These are phyloP conservation scores for Phyllotreta striolata DNA, from an alignment of 2,888 invertebrate species.

Conservation along the genomic window DNA sequence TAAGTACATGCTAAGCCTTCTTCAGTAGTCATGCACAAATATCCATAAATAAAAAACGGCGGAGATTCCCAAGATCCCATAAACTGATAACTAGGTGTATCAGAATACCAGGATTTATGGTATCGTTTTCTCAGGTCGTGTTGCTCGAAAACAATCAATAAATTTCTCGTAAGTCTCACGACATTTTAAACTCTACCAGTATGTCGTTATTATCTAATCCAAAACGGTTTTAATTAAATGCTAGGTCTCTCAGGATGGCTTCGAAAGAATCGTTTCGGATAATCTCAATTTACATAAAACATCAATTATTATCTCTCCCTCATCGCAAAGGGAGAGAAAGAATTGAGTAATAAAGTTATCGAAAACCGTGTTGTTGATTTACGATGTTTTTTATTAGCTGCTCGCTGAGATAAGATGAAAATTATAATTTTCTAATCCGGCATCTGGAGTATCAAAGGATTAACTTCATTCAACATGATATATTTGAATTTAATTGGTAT, in stretches of 20 bases:
- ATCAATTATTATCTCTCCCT: slow-evolving; percentile 31
- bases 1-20: slow-evolving; percentile 18
- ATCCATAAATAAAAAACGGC: slow-evolving; percentile 37
- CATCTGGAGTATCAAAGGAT: slow-evolving; percentile 5
- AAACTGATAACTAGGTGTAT: slow-evolving; percentile 35
- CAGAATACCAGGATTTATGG: slow-evolving; percentile 37
- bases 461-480: background rate
- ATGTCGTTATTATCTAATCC: slow-evolving; percentile 32
- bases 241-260: slow-evolving; percentile 21
- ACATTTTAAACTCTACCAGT: slow-evolving; percentile 27
- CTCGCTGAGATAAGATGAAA: slow-evolving; percentile 15
- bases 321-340: slow-evolving; percentile 27
- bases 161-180: slow-evolving; percentile 37
- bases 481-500: background rate
- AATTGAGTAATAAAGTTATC: slow-evolving; percentile 32
- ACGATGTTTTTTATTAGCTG: slow-evolving; percentile 17
- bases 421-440: slow-evolving; percentile 12
- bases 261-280: slow-evolving; percentile 18
- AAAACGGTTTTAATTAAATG: slow-evolving; percentile 33
- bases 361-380: slow-evolving; percentile 22
- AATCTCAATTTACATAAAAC: slow-evolving; percentile 33
- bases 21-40: slow-evolving; percentile 34
- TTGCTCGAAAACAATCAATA: slow-evolving; percentile 37
- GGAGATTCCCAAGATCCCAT: slow-evolving; percentile 34
- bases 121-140: slow-evolving; percentile 39